Evolutionary conservation across 2,113 vertebrate genomes (phyloP), one percentile per base, ranked within the genome.

Genomic region (Semnornis frantzii): DNA sequence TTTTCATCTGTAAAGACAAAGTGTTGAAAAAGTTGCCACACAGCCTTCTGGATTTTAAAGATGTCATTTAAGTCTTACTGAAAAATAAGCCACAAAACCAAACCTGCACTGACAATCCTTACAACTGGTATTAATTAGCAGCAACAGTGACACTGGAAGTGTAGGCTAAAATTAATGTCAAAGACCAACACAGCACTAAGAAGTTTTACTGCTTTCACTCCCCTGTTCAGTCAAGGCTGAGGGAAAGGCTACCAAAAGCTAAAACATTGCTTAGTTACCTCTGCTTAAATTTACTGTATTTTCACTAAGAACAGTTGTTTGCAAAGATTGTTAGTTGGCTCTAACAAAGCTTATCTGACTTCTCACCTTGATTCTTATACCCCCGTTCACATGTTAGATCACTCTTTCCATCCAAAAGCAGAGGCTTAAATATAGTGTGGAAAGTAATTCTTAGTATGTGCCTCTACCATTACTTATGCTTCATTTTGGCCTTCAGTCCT

Each of bases 1-100:
- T 99, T 99, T 99, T 99, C 99, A 99, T 99, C 99, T 99, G 97
- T 69, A 62, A 91, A 95, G 37, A 73, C 8, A 60, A 68, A 59
- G 62, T 8, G 39, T 14, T 84, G 64, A 85, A 83, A 5, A 80
- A 54, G 34, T 30, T 59, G 71, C 24, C 33, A 65, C 6, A 6
- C 8, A 18, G 24, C 15, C 52, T 5, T 16, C 33, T 34, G 4
- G 3, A 14, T 72, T 64, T 54, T 34, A 19, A 58, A 58, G 65
- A 55, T 66, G 46, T 24, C 2, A 42, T 42, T 76, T 70, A 8
- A 31, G 18, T 42, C 27, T 58, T 27, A 78, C 3, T 70, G 18
- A 4, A 55, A 63, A 63, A 63, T 28, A 58, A 62, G n/a, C 27
- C 31, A 23, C 54, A 52, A 31, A 30, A 8, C 6, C 28, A 48